Conservation (phyloP, 2,113 vertebrate genomes). For the Phaethon lepturus region DNA sequence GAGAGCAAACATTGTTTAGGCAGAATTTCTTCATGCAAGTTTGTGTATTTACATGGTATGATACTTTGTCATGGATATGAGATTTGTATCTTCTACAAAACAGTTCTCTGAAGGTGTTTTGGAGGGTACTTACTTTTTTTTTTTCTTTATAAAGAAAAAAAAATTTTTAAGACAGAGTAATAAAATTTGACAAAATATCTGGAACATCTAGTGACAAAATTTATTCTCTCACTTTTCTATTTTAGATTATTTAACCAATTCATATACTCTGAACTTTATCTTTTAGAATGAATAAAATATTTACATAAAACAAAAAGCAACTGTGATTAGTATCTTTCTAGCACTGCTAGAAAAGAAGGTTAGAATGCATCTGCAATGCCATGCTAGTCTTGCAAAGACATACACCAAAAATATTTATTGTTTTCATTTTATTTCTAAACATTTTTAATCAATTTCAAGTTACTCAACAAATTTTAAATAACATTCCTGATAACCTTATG, state of each 20-base stretch:
- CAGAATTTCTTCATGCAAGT: not conserved
- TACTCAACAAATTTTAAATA: not conserved
- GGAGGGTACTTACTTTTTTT: not conserved
- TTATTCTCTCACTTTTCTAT: not conserved
- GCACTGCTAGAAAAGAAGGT: not conserved
- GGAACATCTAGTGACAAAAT: not conserved
- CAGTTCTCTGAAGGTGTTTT: not conserved
- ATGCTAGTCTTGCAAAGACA: not conserved
- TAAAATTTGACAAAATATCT: not conserved
- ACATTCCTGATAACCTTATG: not conserved
- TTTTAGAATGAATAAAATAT: not conserved
- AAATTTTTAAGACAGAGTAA: not conserved
- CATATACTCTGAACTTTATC: not conserved
- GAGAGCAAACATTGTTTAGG: not conserved
- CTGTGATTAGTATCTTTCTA: not conserved
- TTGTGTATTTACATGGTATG: not conserved
- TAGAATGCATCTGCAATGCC: not conserved
- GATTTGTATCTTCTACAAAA: not conserved
- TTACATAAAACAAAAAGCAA: not conserved
- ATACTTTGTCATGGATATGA: not conserved
- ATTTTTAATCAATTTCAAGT: not conserved
- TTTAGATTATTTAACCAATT: not conserved
- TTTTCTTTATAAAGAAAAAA: not conserved
- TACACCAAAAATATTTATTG: not conserved
- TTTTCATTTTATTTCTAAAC: not conserved